Conservation (phyloP, 2,797 vertebrate genomes). For the Synanceia verrucosa region DNA sequence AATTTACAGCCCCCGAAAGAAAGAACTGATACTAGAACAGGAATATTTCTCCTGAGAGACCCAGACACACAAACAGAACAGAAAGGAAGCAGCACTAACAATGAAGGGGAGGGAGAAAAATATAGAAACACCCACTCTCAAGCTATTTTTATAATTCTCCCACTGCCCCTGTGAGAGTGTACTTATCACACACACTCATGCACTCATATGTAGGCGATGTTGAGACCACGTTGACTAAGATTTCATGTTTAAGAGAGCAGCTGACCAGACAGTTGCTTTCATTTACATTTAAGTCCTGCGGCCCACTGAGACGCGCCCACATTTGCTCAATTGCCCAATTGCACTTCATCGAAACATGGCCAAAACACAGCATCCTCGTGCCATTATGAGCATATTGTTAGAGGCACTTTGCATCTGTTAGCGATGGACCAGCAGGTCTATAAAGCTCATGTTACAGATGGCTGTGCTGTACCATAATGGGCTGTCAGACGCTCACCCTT, state of each 20-base stretch:
- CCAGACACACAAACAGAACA: slow-evolving; percentile 23
- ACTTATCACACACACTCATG: slow-evolving; percentile 46
- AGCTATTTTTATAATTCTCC: slow-evolving; percentile 63
- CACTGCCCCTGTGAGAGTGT: slow-evolving; percentile 43
- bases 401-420: slow-evolving; percentile 61
- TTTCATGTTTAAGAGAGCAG: slow-evolving; percentile 51
- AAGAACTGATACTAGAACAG: slow-evolving; percentile 19
- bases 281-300: slow-evolving; percentile 58
- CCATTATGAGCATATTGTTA: slow-evolving; percentile 69
- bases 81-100: slow-evolving; percentile 32
- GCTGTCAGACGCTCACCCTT: slow-evolving; percentile 51
- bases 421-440: slow-evolving; percentile 51
- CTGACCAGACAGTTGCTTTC: slow-evolving; percentile 68
- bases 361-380: slow-evolving; percentile 52
- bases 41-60: slow-evolving; percentile 27
- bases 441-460: slow-evolving; percentile 75
- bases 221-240: slow-evolving; percentile 40
- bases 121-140: slow-evolving; percentile 62
- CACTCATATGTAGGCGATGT: slow-evolving; percentile 52
- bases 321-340: slow-evolving; percentile 31
- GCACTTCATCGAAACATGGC: slow-evolving; percentile 45
- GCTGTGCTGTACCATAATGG: slow-evolving; percentile 64
- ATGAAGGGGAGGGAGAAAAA: slow-evolving; percentile 38
- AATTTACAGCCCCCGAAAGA: slow-evolving; percentile 23
- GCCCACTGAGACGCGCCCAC: slow-evolving; percentile 45